phyloP scores from a whole-genome alignment of 92 coral and sea anemone species.

The Pocillopora grandis region DNA sequence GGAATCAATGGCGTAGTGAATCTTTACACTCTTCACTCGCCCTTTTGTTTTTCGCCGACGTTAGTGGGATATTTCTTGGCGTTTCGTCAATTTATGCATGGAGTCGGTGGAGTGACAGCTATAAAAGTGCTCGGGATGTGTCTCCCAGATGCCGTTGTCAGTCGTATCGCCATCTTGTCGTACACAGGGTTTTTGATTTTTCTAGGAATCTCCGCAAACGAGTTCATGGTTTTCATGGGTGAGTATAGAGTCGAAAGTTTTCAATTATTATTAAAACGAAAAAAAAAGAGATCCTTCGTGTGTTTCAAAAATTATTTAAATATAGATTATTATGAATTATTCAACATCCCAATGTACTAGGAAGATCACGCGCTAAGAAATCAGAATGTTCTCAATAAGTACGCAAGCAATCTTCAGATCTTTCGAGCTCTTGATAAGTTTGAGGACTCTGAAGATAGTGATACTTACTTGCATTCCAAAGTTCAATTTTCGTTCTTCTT shows the following conservation, averaged over 20 bases:
- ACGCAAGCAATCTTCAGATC: too few species aligned
- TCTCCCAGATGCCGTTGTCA: conserved; percentile 54
- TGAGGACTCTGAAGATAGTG: too few species aligned
- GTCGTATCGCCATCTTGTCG: conserved; percentile 56
- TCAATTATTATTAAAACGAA: too few species aligned
- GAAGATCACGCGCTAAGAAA: too few species aligned
- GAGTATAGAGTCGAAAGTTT: conserved; percentile 1
- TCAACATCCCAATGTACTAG: too few species aligned
- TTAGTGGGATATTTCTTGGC: conserved; percentile 69
- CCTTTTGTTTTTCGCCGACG: conserved; percentile 73
- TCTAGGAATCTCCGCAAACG: conserved; percentile 45
- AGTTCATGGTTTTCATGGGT: conserved; percentile 59
- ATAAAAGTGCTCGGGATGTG: conserved; percentile 57
- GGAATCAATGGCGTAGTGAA: conserved; percentile 37
- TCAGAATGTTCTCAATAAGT: too few species aligned
- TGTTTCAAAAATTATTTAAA: too few species aligned
- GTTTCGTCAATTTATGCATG: conserved; percentile 53
- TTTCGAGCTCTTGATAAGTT: too few species aligned
- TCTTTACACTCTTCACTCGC: conserved; percentile 62
- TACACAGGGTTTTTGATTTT: conserved; percentile 40
- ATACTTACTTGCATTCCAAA: too few species aligned
- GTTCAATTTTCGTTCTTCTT: too few species aligned
- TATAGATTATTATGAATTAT: too few species aligned
- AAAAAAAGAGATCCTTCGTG: too few species aligned
- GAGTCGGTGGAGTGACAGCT: conserved; percentile 66